Conservation (phyloP, 2,113 vertebrate species). For the Scomber japonicus region DNA sequence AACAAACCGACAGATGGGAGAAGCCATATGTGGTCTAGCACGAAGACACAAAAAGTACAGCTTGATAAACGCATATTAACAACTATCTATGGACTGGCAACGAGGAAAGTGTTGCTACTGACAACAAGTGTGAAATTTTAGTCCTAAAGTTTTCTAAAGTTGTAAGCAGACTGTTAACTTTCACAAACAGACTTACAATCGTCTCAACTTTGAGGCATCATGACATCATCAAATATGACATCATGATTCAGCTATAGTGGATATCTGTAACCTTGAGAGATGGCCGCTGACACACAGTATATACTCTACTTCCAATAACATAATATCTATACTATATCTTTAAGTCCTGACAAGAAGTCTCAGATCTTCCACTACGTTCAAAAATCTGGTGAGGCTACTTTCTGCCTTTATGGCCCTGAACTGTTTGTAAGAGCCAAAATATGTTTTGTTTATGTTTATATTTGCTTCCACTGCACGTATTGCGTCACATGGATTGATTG, state of each 20-base stretch:
- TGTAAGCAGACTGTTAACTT: background rate
- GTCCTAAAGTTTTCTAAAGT: background rate
- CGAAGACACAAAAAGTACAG: background rate
- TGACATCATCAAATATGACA: background rate
- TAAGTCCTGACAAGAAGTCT: no score
- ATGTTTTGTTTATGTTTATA: no score
- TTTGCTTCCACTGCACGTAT: no score
- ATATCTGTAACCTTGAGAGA: background rate
- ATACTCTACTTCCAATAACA: no score
- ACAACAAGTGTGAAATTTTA: background rate
- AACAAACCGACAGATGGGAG: constrained; percentile 9
- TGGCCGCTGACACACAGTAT: no score
- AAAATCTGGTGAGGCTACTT: no score
- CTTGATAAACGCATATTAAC: constrained; percentile 10
- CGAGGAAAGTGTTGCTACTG: constrained; percentile 2
- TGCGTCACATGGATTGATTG: no score
- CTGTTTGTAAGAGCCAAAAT: no score
- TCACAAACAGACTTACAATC: background rate
- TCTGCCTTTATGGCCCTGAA: no score
- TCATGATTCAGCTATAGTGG: background rate
- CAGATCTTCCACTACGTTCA: no score
- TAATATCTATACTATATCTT: no score
- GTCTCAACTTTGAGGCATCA: background rate
- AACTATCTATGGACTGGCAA: constrained; percentile 4
- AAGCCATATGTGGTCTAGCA: constrained; percentile 35